Conservation (phyloP, 2,888 invertebrate genomes). For the Globia sparganii region DNA sequence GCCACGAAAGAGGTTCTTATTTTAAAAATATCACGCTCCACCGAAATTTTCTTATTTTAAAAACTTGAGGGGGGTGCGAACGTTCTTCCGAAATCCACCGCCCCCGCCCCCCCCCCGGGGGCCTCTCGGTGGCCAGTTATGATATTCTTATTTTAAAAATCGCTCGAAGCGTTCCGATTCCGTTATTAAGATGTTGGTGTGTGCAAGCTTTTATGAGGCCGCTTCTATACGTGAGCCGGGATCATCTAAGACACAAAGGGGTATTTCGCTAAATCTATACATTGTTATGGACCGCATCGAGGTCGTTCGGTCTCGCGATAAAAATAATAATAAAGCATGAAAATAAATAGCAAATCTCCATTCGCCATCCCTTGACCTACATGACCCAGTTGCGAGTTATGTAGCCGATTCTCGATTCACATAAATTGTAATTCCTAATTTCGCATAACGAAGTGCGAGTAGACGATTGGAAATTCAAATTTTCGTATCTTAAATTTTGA, state of each 20-base stretch:
- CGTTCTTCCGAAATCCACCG: constrained; percentile 88
- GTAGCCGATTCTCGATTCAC: constrained; percentile 66
- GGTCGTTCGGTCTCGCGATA: constrained; percentile 67
- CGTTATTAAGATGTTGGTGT: constrained; percentile 89
- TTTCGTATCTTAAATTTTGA: constrained; percentile 56
- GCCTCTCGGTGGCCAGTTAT: constrained; percentile 87
- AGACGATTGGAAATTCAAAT: constrained; percentile 68
- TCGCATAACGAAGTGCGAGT: constrained; percentile 68
- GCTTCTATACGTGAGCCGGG: constrained; percentile 74
- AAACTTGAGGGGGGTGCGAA: constrained; percentile 86
- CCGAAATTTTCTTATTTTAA: constrained; percentile 90
- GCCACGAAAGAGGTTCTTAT: constrained; percentile 90
- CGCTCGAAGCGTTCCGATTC: constrained; percentile 89
- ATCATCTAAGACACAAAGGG: constrained; percentile 78
- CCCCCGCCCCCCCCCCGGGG: constrained; percentile 71
- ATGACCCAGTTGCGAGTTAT: constrained; percentile 76
- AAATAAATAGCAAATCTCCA: constrained; percentile 70
- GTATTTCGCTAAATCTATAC: constrained; percentile 68
- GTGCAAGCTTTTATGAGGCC: constrained; percentile 84
- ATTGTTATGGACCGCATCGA: constrained; percentile 68
- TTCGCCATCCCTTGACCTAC: constrained; percentile 78
- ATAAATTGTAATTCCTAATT: constrained; percentile 73
- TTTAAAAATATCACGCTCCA: constrained; percentile 91
- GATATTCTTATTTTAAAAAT: constrained; percentile 89
- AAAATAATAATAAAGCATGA: constrained; percentile 76